A percentile compares a stretch with the other conserved stretches of the same genome.
phyloP scores from a whole-genome alignment of 2,113 vertebrate genomes.

The Egretta garzetta region DNA sequence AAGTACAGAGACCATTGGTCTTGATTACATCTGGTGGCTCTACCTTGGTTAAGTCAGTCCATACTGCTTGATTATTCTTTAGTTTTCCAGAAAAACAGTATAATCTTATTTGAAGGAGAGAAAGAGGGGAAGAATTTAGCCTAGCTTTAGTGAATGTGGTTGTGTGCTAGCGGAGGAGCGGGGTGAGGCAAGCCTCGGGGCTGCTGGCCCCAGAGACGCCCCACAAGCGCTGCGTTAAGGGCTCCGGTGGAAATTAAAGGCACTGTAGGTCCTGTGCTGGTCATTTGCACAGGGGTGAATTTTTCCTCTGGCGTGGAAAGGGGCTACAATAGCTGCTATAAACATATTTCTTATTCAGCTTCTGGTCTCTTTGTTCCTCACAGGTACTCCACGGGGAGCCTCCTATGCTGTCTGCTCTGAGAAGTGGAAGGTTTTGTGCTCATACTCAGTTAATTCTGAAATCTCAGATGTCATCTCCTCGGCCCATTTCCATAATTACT shows the following conservation, averaged over 20 bases:
- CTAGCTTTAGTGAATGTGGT: not conserved
- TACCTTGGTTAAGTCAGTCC: not conserved
- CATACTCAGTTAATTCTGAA: slow-evolving; percentile 41
- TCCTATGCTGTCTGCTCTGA: not conserved
- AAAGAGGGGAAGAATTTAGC: not conserved
- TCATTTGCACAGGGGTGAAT: not conserved
- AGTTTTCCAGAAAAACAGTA: not conserved
- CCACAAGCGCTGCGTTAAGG: fast-evolving
- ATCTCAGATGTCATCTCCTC: slow-evolving; percentile 19
- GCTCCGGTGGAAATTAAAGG: not conserved
- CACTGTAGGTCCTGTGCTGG: not conserved
- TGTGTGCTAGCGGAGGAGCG: not conserved
- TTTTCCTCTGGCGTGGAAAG: not conserved
- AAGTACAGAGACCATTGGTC: not conserved
- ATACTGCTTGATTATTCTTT: not conserved
- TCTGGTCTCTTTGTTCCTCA: not conserved
- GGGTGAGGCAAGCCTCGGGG: not conserved
- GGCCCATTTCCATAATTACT: slow-evolving; percentile 38
- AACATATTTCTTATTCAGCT: not conserved
- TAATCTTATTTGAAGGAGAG: not conserved
- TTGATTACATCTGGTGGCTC: not conserved
- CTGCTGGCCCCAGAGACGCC: not conserved
- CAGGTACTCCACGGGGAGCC: not conserved
- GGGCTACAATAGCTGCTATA: not conserved
- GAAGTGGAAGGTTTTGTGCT: slow-evolving; percentile 11